Percentiles rank a stretch among this genome's conserved stretches.
Conservation (phyloP, 2,888 invertebrate species). For the Monopis laevigella region DNA sequence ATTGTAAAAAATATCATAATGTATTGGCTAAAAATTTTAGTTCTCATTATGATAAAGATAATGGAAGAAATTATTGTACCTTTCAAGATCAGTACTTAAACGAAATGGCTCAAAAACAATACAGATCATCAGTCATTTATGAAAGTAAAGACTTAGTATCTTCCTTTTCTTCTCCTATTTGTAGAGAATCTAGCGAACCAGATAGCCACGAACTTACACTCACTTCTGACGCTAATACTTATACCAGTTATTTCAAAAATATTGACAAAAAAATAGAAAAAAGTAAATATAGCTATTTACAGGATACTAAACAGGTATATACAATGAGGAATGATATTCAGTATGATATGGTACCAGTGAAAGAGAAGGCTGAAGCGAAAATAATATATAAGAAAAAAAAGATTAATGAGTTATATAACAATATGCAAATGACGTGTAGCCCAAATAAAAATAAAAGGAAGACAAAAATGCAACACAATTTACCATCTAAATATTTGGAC, state of each 20-base stretch:
- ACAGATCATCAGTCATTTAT: not conserved
- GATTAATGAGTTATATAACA: not conserved
- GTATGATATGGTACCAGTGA: slow-evolving; percentile 48
- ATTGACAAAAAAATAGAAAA: not conserved
- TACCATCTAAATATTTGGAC: too few species aligned
- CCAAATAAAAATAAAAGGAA: not conserved
- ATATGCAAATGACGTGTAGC: not conserved
- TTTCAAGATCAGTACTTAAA: not conserved
- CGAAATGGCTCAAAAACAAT: not conserved
- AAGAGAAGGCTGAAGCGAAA: slow-evolving; percentile 30
- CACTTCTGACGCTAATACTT: not conserved
- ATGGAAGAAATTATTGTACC: too few species aligned
- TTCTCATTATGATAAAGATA: too few species aligned
- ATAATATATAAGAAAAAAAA: not conserved
- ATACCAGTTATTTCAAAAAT: not conserved
- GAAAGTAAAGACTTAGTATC: not conserved
- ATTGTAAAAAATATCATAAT: not conserved
- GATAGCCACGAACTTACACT: not conserved
- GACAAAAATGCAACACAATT: too few species aligned
- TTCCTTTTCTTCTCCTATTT: not conserved
- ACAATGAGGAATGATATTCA: not conserved
- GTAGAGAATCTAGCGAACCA: not conserved
- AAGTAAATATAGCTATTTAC: not conserved
- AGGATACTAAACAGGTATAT: not conserved
- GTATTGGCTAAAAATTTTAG: too few species aligned